Conservation (phyloP, 2,888 invertebrate species). For the Tinea trinotella region DNA sequence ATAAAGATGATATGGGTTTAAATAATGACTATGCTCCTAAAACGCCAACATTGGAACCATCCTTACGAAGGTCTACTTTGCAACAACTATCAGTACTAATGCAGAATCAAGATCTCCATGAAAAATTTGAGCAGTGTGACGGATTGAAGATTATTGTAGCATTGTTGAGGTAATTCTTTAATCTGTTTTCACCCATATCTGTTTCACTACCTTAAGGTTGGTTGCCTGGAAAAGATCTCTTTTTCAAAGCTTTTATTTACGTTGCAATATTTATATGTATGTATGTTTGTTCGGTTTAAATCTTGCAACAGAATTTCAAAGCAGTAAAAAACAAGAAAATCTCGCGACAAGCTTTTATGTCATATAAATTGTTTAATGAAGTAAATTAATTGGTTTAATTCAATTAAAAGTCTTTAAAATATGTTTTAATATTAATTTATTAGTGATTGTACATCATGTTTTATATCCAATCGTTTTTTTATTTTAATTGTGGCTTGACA, state of each 20-base stretch:
- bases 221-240: too few species aligned
- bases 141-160: constrained; percentile 66
- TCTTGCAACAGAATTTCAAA: too few species aligned
- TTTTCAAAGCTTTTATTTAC: too few species aligned
- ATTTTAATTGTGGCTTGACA: background rate
- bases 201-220: too few species aligned
- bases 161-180: constrained; percentile 41
- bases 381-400: too few species aligned
- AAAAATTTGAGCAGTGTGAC: constrained; percentile 69
- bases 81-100: constrained; percentile 79
- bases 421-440: too few species aligned
- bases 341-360: too few species aligned
- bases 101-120: constrained; percentile 74
- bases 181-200: background rate
- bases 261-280: too few species aligned
- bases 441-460: background rate
- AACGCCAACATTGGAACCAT: constrained; percentile 69
- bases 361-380: too few species aligned
- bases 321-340: too few species aligned
- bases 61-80: constrained; percentile 77
- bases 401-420: too few species aligned
- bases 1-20: constrained; percentile 39
- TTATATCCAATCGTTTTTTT: constrained; percentile 7
- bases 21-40: constrained; percentile 27
- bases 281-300: too few species aligned